phyloP scores from a whole-genome alignment of 2,797 vertebrate genomes.

The Amniataba percoides region DNA sequence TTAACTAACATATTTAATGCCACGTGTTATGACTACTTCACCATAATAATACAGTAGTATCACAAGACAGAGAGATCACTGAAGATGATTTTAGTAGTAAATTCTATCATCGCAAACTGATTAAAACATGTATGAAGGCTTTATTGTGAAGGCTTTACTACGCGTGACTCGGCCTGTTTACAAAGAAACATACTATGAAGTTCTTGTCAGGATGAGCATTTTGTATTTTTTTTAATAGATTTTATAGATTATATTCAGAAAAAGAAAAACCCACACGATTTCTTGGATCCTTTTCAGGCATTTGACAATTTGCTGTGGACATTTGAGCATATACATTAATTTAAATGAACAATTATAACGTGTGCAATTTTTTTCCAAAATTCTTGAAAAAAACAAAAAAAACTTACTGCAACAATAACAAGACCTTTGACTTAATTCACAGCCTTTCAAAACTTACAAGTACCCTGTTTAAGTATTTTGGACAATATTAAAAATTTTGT shows the following conservation, averaged over 20 bases:
- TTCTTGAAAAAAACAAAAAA: too few relatives aligned
- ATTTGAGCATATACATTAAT: background rate
- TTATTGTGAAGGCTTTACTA: background rate
- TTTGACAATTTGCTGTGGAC: background rate
- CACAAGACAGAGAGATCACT: background rate
- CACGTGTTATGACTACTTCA: background rate
- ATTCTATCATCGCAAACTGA: background rate
- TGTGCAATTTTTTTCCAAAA: background rate
- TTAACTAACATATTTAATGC: background rate
- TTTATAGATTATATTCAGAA: background rate
- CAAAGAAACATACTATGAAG: background rate
- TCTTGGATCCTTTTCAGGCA: too few relatives aligned
- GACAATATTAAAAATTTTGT: too few relatives aligned
- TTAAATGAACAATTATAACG: background rate
- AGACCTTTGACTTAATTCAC: too few relatives aligned
- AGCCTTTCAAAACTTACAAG: too few relatives aligned
- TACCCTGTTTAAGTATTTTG: too few relatives aligned
- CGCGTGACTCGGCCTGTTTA: background rate
- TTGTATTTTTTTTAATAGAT: too few relatives aligned
- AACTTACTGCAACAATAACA: too few relatives aligned
- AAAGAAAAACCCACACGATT: background rate
- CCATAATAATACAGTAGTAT: background rate
- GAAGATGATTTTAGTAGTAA: background rate
- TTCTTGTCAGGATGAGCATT: too few relatives aligned
- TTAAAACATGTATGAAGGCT: background rate